phyloP scores from a whole-genome alignment of 2,888 invertebrate species.

The Auanema freiburgensis region DNA sequence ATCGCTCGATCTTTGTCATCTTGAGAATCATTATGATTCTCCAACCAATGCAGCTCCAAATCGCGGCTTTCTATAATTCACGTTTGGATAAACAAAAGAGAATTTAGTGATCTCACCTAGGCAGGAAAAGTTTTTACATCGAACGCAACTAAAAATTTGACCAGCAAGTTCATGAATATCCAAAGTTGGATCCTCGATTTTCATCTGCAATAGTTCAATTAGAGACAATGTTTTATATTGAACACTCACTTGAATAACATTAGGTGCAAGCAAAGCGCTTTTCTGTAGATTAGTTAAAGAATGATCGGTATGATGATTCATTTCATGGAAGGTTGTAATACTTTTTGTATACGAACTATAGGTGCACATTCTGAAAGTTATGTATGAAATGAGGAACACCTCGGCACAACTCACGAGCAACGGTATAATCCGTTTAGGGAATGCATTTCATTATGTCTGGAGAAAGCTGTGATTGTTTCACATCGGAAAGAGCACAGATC shows the following conservation, averaged over 20 bases:
- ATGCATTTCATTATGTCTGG: conserved; percentile 47
- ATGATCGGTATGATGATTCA: conserved; percentile 44
- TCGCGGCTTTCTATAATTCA: no score
- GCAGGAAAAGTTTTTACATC: no score
- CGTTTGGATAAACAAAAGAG: no score
- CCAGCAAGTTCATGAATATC: no score
- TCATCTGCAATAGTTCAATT: no score
- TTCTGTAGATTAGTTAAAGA: conserved; percentile 14
- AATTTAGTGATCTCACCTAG: no score
- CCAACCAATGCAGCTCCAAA: no score
- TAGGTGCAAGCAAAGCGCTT: conserved; percentile 15
- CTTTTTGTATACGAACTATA: conserved; percentile 44
- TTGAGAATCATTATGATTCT: no score
- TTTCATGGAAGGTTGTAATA: conserved; percentile 45
- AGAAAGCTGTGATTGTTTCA: conserved; percentile 31
- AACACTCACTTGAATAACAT: conserved; percentile 5
- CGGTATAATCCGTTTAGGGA: conserved; percentile 26
- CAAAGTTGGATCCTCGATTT: no score
- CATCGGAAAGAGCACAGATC: conserved; percentile 44
- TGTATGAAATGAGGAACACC: not conserved
- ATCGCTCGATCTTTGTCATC: no score
- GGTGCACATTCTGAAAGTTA: conserved; percentile 30
- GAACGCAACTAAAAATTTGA: no score
- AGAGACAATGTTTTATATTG: no score
- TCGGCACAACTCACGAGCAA: conserved; percentile 16